Conservation (phyloP, 1,140 invertebrate species). For the Drepana arcuata region DNA sequence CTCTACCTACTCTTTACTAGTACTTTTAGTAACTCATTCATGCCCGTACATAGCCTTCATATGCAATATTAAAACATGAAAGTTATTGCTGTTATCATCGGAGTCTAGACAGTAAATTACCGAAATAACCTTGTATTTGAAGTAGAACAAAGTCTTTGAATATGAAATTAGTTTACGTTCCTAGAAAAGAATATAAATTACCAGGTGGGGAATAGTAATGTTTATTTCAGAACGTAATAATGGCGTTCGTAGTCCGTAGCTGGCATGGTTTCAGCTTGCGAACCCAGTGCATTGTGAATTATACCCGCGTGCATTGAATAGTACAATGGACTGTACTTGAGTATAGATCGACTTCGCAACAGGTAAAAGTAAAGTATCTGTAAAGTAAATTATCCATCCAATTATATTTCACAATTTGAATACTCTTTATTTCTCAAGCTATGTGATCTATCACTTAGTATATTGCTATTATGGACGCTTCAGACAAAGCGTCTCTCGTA, state of each 20-base stretch:
- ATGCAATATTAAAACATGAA: too few species aligned
- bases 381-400: too few species aligned
- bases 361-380: constrained; percentile 17
- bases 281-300: constrained; percentile 19
- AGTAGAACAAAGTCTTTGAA: constrained; percentile 4
- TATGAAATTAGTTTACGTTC: constrained; percentile 11
- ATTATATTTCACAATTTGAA: too few species aligned
- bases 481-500: constrained; percentile 15
- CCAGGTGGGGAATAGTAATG: constrained; percentile 11
- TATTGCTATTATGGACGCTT: too few species aligned
- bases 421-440: too few species aligned
- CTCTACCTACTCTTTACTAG: too few species aligned
- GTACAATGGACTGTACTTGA: constrained; percentile 11
- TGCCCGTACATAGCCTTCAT: too few species aligned
- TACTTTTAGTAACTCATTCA: too few species aligned
- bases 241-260: constrained; percentile 7
- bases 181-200: constrained; percentile 13
- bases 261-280: constrained; percentile 20
- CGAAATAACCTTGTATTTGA: constrained; percentile 1
- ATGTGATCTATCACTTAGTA: too few species aligned
- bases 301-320: constrained; percentile 19
- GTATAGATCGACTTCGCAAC: constrained; percentile 13
- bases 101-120: constrained; percentile 7
- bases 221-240: constrained; percentile 16
- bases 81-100: constrained; percentile 3